These are phyloP conservation scores for Volucella inflata DNA, from an alignment of 2,888 invertebrate genomes.

Conservation along the genomic window DNA sequence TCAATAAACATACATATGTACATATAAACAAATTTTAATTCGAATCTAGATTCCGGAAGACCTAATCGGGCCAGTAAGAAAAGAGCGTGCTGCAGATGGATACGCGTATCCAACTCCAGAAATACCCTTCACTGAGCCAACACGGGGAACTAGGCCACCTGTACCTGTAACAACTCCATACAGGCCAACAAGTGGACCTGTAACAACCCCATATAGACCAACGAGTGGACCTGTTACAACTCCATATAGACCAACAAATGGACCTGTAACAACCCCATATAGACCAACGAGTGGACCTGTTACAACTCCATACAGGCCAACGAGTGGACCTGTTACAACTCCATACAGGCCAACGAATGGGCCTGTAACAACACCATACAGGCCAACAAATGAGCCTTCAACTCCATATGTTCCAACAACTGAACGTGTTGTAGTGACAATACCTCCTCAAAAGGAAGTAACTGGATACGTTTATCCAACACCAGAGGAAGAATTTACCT, in stretches of 20 bases:
- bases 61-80: slow-evolving; percentile 71
- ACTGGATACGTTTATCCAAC: slow-evolving; percentile 66
- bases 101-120: slow-evolving; percentile 80
- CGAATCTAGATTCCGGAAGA: slow-evolving; percentile 35
- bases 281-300: background rate
- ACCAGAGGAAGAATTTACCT: slow-evolving; percentile 49
- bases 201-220: slow-evolving; percentile 36
- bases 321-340: background rate
- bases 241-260: slow-evolving; percentile 19
- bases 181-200: background rate
- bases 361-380: slow-evolving; percentile 4
- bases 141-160: slow-evolving; percentile 50
- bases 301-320: slow-evolving; percentile 36
- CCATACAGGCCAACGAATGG: background rate
- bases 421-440: slow-evolving; percentile 12
- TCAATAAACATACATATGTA: background rate
- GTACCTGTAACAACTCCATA: slow-evolving; percentile 43
- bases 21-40: slow-evolving; percentile 16
- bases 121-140: slow-evolving; percentile 78
- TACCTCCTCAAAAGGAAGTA: slow-evolving; percentile 16
- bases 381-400: background rate
- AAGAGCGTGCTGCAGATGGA: slow-evolving; percentile 80
- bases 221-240: slow-evolving; percentile 2
- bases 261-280: background rate
- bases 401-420: slow-evolving; percentile 41